phyloP scores from a whole-genome alignment of 2,888 invertebrate species.

The Trichopria drosophilae region DNA sequence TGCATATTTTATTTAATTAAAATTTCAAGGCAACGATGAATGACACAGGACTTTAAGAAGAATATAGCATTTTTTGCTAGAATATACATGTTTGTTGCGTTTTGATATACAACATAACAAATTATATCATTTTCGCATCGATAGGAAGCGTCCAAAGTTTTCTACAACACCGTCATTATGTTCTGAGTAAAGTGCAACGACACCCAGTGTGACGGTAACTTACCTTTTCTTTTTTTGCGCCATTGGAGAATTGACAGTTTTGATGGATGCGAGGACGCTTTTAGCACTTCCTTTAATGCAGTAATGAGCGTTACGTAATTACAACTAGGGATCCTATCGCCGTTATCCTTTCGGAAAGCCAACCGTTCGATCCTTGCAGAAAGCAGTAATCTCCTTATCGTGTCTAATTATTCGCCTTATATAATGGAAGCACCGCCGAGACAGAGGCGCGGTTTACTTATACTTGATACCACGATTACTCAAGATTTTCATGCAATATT shows the following conservation, averaged over 20 bases:
- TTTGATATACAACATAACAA: no score
- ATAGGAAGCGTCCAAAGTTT: no score
- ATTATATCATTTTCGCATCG: no score
- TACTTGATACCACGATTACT: constrained; percentile 16
- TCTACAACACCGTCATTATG: no score
- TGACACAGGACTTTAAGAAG: no score
- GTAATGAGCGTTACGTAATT: constrained; percentile 29
- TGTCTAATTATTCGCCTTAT: constrained; percentile 30
- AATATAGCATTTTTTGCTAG: no score
- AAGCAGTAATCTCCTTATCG: constrained; percentile 31
- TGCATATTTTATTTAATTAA: no score
- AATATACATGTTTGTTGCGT: no score
- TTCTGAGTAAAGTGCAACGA: no score
- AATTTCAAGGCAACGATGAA: no score
- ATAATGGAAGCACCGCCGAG: constrained; percentile 21
- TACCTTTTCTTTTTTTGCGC: no score
- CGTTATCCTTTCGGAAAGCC: constrained; percentile 27
- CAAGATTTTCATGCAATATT: constrained; percentile 25
- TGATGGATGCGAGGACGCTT: constrained; percentile 12
- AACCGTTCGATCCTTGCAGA: constrained; percentile 16
- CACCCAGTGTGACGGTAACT: no score
- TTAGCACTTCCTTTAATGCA: constrained; percentile 32
- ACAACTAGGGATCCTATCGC: constrained; percentile 25
- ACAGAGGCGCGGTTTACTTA: constrained; percentile 10
- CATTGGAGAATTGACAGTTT: neutral